Evolutionary conservation across 2,113 vertebrate species (phyloP).

Genomic region (Pungitius pungitius): DNA sequence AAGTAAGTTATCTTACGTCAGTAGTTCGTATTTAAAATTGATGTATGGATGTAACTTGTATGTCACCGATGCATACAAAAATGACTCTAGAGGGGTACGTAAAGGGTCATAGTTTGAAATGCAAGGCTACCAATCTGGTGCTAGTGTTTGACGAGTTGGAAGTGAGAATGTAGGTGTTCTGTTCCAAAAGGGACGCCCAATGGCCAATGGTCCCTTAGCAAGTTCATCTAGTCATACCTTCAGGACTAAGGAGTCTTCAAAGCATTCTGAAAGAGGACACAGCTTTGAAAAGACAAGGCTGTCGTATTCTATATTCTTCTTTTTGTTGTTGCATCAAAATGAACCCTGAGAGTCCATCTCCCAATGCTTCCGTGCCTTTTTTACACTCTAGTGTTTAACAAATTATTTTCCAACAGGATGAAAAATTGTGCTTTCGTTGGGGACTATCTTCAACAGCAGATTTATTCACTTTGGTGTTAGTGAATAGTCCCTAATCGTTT

Average conservation of each 20-base stretch:
- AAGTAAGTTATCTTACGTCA: background rate
- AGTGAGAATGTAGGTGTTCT: background rate
- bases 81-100: background rate
- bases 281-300: background rate
- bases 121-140: background rate
- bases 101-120: background rate
- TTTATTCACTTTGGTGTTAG: conserved; percentile 1
- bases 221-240: background rate
- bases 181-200: background rate
- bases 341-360: background rate
- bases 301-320: conserved; percentile 1
- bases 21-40: background rate
- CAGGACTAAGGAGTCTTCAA: background rate
- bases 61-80: background rate
- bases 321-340: background rate
- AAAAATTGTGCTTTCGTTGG: background rate
- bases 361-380: background rate
- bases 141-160: background rate
- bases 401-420: background rate
- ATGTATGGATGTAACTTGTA: background rate
- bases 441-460: conserved; percentile 4
- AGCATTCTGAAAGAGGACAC: background rate
- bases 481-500: background rate
- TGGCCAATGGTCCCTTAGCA: background rate
- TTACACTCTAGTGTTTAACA: background rate